These are phyloP conservation scores for Tenualosa ilisha DNA, from an alignment of 2,797 vertebrate species.

Conservation along the genomic window DNA sequence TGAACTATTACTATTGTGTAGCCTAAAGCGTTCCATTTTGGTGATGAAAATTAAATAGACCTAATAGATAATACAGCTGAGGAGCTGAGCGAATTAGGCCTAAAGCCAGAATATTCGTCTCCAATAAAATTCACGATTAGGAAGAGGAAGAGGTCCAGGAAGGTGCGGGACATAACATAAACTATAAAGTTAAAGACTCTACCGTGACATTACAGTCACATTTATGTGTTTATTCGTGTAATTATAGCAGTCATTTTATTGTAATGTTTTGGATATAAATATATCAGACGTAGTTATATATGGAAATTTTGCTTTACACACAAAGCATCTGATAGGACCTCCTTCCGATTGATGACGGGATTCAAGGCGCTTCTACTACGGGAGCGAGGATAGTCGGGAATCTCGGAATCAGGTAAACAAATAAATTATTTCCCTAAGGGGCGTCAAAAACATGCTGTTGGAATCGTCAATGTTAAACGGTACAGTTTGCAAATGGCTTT, in stretches of 20 bases:
- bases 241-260: background rate
- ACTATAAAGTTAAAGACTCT: background rate
- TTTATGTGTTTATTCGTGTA: background rate
- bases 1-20: too few species aligned
- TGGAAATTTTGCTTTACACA: background rate
- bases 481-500: slow-evolving; percentile 89
- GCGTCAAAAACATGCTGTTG: slow-evolving; percentile 1
- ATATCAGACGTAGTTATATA: background rate
- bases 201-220: background rate
- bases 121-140: background rate
- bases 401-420: slow-evolving; percentile 83
- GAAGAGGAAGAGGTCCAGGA: slow-evolving; percentile 3
- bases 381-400: slow-evolving; percentile 83
- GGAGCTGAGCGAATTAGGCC: background rate
- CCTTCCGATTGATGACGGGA: slow-evolving; percentile 73
- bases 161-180: background rate
- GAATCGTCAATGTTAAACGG: slow-evolving; percentile 26
- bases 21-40: too few species aligned
- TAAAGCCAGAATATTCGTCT: background rate
- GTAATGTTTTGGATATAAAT: background rate
- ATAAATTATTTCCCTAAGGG: slow-evolving; percentile 48
- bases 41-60: background rate
- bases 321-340: slow-evolving; percentile 46
- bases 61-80: background rate
- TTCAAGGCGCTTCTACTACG: slow-evolving; percentile 74